Evolutionary conservation across 2,888 invertebrate species (phyloP), one percentile per base, ranked within the genome.

Genomic region (Pyrrhosoma nymphula): DNA sequence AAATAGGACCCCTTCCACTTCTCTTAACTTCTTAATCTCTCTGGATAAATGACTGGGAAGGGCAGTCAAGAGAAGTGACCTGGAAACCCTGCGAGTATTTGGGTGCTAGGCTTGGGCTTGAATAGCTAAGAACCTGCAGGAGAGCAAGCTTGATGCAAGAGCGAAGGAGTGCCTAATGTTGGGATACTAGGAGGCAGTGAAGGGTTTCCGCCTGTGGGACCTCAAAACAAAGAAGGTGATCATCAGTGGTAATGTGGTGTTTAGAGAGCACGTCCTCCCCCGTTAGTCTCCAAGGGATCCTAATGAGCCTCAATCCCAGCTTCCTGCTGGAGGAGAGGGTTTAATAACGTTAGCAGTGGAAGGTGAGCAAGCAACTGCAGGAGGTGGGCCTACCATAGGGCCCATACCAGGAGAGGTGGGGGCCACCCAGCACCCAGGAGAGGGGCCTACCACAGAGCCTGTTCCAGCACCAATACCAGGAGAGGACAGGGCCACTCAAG

Each of bases 191-290:
- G 35, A 30, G 30, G 18, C 10, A 18, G 82, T 93, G 30, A 56
- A 93, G 93, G 93, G 93, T 10, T 93, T 39, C 93, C 88, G 93
- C 39, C 56, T 93, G 93, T 93, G 93, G 56, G 93, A 93, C 60
- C 23, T 93, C 16, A 93, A 93, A 18, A n/a, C 12, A 30, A 47
- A 93, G 26, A 93, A 56, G n/a, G 69, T 56, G 23, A 16, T 93
- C 60, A 56, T 39, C 26, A 93, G 93, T 23, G n/a, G 93, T 56
- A 56, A 93, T 56, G 93, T 93, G 23, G 20, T 26, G 88, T 88
- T 88, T 26, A 88, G 88, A n/a, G 88, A 88, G 30, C n/a, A 88
- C 26, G 26, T 12, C 14, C 26, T 23, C n/a, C 88, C 30, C n/a
- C 14, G 0, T 18, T 35, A 35, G 26, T 0, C 30, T 16, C 8